Conservation (phyloP, 2,113 vertebrate genomes). For the Bos indicus region DNA sequence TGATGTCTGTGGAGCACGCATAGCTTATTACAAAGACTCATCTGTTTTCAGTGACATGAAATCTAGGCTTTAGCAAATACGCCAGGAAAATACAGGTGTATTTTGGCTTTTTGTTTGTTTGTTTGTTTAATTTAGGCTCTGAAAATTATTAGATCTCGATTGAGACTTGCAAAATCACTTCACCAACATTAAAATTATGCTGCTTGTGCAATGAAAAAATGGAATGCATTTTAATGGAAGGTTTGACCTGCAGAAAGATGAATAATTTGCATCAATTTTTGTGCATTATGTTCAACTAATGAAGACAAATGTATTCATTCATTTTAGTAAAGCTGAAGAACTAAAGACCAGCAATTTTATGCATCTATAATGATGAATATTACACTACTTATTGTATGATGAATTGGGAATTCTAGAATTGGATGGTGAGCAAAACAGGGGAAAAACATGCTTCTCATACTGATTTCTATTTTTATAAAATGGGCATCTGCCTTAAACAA, state of each 20-base stretch:
- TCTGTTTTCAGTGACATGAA: conserved; percentile 43
- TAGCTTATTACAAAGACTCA: neutral
- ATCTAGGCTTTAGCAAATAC: neutral
- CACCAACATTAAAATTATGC: conserved; percentile 64
- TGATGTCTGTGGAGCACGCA: neutral
- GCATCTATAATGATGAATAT: conserved; percentile 73
- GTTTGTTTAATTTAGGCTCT: conserved; percentile 16
- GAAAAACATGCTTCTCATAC: conserved; percentile 43
- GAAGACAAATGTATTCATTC: conserved; percentile 79
- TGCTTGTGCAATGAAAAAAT: conserved; percentile 66
- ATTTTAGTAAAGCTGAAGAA: conserved; percentile 68
- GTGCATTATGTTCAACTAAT: conserved; percentile 72
- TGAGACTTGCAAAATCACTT: conserved; percentile 53
- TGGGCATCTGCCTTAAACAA: conserved; percentile 40
- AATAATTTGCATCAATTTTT: conserved; percentile 69
- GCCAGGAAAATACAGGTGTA: neutral
- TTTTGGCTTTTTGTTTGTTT: conserved; percentile 18
- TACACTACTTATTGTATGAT: conserved; percentile 71
- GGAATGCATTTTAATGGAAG: conserved; percentile 67
- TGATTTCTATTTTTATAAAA: conserved; percentile 50
- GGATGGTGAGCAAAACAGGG: conserved; percentile 53
- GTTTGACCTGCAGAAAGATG: conserved; percentile 73
- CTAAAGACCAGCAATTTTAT: conserved; percentile 68
- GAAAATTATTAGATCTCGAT: conserved; percentile 48
- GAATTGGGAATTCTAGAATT: conserved; percentile 67